phyloP scores from a whole-genome alignment of 92 coral and sea anemone genomes.

The Anthopleura xanthogrammica region DNA sequence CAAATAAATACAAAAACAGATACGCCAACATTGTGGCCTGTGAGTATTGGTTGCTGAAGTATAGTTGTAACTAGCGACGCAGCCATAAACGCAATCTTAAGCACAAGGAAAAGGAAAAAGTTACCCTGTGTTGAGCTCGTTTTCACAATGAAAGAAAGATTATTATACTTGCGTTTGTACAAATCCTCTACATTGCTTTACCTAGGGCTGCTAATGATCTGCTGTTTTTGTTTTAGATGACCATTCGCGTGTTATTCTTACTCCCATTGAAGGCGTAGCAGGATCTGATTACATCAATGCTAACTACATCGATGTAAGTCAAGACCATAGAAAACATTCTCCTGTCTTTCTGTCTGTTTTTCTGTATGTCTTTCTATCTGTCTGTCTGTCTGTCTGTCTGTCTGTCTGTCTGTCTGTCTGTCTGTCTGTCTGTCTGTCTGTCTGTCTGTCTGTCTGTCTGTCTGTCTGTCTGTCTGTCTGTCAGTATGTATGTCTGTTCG shows the following conservation, averaged over 20 bases:
- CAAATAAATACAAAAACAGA: slow-evolving; percentile 95
- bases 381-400: neutral
- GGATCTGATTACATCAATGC: slow-evolving; percentile 95
- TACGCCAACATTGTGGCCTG: slow-evolving; percentile 96
- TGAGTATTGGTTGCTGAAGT: slow-evolving; percentile 38
- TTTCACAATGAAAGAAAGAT: too few species aligned
- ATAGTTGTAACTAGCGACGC: too few species aligned
- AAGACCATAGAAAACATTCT: too few species aligned
- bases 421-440: neutral
- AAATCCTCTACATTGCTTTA: too few species aligned
- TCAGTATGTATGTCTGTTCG: too few species aligned
- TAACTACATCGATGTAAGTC: slow-evolving; percentile 90
- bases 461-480: neutral
- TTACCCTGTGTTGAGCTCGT: too few species aligned
- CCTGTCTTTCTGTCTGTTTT: too few species aligned
- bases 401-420: neutral
- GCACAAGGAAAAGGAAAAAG: too few species aligned
- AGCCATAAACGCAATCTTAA: too few species aligned
- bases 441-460: neutral
- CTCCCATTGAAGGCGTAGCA: slow-evolving; percentile 75
- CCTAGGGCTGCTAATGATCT: too few species aligned
- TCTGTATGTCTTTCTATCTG: neutral
- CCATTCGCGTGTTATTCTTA: slow-evolving; percentile 85
- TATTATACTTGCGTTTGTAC: too few species aligned
- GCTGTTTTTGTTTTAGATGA: slow-evolving; percentile 57